phyloP scores from a whole-genome alignment of 2,797 vertebrate genomes.

The Enteromius thamalakanensis region DNA sequence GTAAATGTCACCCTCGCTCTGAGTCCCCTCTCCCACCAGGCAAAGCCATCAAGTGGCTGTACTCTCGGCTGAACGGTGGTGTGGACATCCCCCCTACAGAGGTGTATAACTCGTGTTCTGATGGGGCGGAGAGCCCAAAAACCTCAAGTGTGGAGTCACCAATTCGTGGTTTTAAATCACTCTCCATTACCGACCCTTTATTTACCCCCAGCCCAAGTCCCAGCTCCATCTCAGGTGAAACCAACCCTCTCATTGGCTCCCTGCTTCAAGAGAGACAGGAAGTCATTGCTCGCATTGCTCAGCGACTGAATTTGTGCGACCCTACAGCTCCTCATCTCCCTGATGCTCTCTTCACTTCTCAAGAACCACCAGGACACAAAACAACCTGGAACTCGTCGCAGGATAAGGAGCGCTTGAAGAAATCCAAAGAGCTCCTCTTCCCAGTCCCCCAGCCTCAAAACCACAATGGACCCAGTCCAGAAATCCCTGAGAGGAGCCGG shows the following conservation, averaged over 20 bases:
- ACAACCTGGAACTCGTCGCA: constrained; percentile 77
- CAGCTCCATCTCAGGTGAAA: constrained; percentile 78
- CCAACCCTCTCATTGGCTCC: constrained; percentile 92
- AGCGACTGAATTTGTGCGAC: constrained; percentile 96
- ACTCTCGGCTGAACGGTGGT: constrained; percentile 75
- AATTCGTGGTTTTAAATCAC: constrained; percentile 85
- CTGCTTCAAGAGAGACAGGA: constrained; percentile 96
- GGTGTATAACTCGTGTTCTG: constrained; percentile 72
- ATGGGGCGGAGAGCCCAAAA: constrained; percentile 75
- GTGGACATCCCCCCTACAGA: constrained; percentile 77
- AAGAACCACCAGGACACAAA: constrained; percentile 80
- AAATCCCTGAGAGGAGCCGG: constrained; percentile 72
- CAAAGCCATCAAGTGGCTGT: constrained; percentile 84
- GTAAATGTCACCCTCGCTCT: constrained; percentile 73
- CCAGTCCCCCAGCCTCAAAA: constrained; percentile 32
- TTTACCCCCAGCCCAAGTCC: constrained; percentile 75
- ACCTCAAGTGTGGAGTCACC: constrained; percentile 74
- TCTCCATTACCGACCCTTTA: constrained; percentile 81
- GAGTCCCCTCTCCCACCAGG: constrained; percentile 70
- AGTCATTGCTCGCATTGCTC: constrained; percentile 96
- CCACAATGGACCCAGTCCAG: constrained; percentile 59
- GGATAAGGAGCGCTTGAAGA: constrained; percentile 79
- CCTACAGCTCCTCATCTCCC: constrained; percentile 85
- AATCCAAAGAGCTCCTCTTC: constrained; percentile 82
- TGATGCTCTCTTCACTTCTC: constrained; percentile 78